Base-by-base conservation (phyloP, 2,888 invertebrate species). In the Cepaea hortensis region DNA sequence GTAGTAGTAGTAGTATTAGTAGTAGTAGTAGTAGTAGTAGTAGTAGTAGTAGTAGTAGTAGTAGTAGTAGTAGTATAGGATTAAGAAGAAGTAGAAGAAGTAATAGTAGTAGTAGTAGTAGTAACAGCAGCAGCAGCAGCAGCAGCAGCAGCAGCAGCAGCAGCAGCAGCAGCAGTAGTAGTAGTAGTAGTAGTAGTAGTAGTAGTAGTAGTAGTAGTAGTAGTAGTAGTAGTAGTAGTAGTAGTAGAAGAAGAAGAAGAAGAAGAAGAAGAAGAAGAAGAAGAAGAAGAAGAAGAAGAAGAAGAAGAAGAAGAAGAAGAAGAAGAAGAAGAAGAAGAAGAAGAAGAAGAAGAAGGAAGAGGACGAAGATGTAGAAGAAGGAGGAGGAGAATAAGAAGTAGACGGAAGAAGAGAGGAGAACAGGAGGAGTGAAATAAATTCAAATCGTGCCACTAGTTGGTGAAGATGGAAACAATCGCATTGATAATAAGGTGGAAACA, bases 291-390 rank as follows among this genome's bases (percentile, higher is more conserved):
- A 76, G 62, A 62, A 77, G 65, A 77, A 75, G 62, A 76, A 77
- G n/a, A 77, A 76, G 75, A 84, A 62, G 35, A 61, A 75, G 55
- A 84, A 55, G 18, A 46, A 73, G 55, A 75, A 55, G 35, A 61
- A 75, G 55, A 84, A 55, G 35, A 65, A 84, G 55, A 84, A 50
- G 35, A 61, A 84, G 55, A 75, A 35, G 62, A 62, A 73, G 75
- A 81, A 23, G 23, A 65, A 81, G 65, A 81, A 65, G 68, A 65
- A 81, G 55, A 55, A 55, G 55, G 11, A 55, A 11, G 11, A 55
- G 55, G 2, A 6, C 7, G 11, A 9, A 11, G 18, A 68, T 35
- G 35, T 35, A 35, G 55, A 55, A 55, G 55, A 55, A 55, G 55
- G 11, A 6, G 55, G 11, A 9, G 55, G 18, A 68, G n/a, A 68